Percentiles rank a stretch among this genome's conserved stretches.
phyloP scores from a whole-genome alignment of 2,113 vertebrate species.

The Atractosteus spatula region DNA sequence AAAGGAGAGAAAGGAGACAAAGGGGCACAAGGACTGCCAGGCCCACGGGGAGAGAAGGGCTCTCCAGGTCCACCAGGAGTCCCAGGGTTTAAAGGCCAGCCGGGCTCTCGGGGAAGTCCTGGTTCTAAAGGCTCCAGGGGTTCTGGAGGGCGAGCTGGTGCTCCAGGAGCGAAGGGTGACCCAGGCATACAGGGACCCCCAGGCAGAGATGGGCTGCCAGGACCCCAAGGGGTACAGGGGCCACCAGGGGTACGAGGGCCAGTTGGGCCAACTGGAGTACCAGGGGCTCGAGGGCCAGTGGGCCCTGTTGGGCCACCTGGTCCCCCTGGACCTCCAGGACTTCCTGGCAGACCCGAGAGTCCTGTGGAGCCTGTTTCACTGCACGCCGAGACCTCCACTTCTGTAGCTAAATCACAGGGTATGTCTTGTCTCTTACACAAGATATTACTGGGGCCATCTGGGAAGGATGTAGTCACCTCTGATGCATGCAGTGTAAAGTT shows the following conservation, averaged over 20 bases:
- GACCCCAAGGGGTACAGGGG: constrained; percentile 80
- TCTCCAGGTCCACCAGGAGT: constrained; percentile 71
- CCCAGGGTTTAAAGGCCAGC: constrained; percentile 80
- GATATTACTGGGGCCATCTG: background rate
- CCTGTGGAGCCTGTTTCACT: constrained; percentile 64
- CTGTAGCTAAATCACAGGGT: constrained; percentile 51
- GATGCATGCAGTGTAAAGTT: too few relatives aligned
- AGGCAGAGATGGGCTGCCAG: constrained; percentile 81
- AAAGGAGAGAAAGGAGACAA: constrained; percentile 90
- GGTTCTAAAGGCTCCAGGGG: constrained; percentile 89
- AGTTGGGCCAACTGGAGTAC: constrained; percentile 77
- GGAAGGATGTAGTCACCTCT: too few relatives aligned
- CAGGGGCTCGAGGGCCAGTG: constrained; percentile 74
- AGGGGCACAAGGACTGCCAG: constrained; percentile 76
- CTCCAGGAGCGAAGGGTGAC: constrained; percentile 80
- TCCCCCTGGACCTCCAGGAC: constrained; percentile 72
- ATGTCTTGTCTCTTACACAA: constrained; percentile 7
- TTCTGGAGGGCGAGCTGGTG: constrained; percentile 86
- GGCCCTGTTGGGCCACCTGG: constrained; percentile 80
- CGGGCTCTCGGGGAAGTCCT: constrained; percentile 79
- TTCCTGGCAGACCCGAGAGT: constrained; percentile 54
- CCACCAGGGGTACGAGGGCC: constrained; percentile 78
- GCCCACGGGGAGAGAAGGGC: constrained; percentile 81
- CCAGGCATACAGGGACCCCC: constrained; percentile 77
- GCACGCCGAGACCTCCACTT: constrained; percentile 55